Evolutionary conservation across 2,113 vertebrate species (phyloP).

Genomic region (Leptobrachium leishanense): DNA sequence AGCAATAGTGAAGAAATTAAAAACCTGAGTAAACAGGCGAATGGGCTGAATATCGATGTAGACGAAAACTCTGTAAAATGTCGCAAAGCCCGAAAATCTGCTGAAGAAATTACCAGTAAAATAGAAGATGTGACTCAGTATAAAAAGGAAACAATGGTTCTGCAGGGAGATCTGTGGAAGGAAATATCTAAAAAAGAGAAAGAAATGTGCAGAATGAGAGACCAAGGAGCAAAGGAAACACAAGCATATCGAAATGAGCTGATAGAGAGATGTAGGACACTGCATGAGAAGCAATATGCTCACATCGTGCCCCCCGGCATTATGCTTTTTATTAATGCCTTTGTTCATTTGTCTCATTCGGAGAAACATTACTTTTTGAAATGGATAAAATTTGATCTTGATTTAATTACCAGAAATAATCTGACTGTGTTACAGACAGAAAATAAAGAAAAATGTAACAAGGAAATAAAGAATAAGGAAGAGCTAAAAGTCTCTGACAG

Average conservation of each 20-base stretch:
- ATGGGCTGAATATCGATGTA: constrained; percentile 53
- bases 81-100: background rate
- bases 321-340: constrained; percentile 51
- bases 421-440: background rate
- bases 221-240: background rate
- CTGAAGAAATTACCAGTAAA: background rate
- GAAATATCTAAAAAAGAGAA: constrained; percentile 51
- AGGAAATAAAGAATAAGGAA: constrained; percentile 50
- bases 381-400: constrained; percentile 58
- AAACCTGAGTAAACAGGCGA: constrained; percentile 50
- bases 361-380: constrained; percentile 57
- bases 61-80: constrained; percentile 52
- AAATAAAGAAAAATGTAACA: constrained; percentile 6
- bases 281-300: constrained; percentile 47
- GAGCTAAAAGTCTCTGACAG: background rate
- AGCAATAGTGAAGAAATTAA: background rate
- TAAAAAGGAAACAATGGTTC: constrained; percentile 47
- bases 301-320: constrained; percentile 26
- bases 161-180: constrained; percentile 51
- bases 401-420: constrained; percentile 16
- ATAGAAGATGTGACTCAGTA: constrained; percentile 34
- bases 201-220: constrained; percentile 25
- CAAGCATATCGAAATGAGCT: constrained; percentile 34
- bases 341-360: constrained; percentile 39
- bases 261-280: constrained; percentile 42